phyloP scores from a whole-genome alignment of 1,140 invertebrate genomes.

The Drosophila nigromelanica region DNA sequence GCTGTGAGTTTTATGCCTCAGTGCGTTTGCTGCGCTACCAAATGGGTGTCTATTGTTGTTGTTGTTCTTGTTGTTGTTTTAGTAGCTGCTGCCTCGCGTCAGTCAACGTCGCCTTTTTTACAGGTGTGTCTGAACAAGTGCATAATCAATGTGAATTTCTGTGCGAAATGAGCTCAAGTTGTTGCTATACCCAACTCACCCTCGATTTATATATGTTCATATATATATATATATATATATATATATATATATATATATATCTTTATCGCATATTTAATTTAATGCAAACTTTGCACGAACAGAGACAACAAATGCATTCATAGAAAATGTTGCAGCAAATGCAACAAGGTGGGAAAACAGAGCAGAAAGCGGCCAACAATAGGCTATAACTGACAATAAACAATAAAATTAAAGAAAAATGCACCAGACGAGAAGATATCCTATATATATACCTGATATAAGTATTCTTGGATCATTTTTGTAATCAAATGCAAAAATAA shows the following conservation, averaged over 20 bases:
- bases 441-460: neutral
- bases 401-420: neutral
- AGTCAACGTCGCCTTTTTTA: constrained; percentile 51
- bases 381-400: neutral
- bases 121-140: constrained; percentile 69
- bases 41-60: constrained; percentile 56
- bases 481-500: no score
- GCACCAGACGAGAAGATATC: neutral
- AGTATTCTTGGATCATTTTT: no score
- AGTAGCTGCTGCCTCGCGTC: constrained; percentile 27
- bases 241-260: constrained; percentile 4
- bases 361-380: constrained; percentile 5
- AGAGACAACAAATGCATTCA: constrained; percentile 9
- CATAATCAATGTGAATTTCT: constrained; percentile 68
- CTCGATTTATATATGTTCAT: constrained; percentile 36
- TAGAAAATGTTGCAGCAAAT: constrained; percentile 8
- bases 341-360: constrained; percentile 25
- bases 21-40: constrained; percentile 59
- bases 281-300: constrained; percentile 18
- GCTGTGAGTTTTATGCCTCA: constrained; percentile 57
- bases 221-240: neutral
- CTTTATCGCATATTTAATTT: constrained; percentile 13
- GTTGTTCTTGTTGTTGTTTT: constrained; percentile 11
- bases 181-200: constrained; percentile 19
- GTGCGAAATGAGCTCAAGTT: constrained; percentile 65